These are phyloP conservation scores for Brachycybe producta DNA, from an alignment of 2,888 invertebrate species.

Conservation along the genomic window DNA sequence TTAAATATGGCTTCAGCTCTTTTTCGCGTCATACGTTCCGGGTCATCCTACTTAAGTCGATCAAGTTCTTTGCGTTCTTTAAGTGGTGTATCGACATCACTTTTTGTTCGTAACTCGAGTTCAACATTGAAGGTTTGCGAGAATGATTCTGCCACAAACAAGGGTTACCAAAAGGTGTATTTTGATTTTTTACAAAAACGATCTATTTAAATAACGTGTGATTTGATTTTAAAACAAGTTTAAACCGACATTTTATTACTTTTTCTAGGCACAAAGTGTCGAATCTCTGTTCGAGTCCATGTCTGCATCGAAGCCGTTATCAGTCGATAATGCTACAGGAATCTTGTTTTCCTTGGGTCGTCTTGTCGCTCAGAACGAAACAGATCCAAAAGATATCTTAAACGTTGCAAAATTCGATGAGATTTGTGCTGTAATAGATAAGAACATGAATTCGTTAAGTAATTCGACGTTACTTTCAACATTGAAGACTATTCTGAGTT, in stretches of 20 bases:
- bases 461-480: background rate
- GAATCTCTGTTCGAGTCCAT: background rate
- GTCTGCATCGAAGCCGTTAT: background rate
- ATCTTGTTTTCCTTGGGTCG: background rate
- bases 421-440: background rate
- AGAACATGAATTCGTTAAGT: background rate
- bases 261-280: slow-evolving; percentile 2
- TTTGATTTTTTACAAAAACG: no score
- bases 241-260: no score
- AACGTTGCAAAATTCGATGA: background rate
- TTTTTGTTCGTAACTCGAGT: no score
- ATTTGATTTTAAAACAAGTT: no score
- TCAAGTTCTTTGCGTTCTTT: background rate
- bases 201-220: no score
- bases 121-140: no score
- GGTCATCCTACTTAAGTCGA: background rate
- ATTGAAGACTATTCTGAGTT: slow-evolving; percentile 20
- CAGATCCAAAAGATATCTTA: background rate
- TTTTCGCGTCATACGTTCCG: slow-evolving; percentile 3
- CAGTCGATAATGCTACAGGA: background rate
- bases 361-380: background rate
- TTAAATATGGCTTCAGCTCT: slow-evolving; percentile 11
- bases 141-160: no score
- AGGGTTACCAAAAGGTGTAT: no score
- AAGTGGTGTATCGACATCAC: no score